These are phyloP conservation scores for Sparidentex hasta DNA, from an alignment of 2,797 vertebrate species.

Conservation along the genomic window DNA sequence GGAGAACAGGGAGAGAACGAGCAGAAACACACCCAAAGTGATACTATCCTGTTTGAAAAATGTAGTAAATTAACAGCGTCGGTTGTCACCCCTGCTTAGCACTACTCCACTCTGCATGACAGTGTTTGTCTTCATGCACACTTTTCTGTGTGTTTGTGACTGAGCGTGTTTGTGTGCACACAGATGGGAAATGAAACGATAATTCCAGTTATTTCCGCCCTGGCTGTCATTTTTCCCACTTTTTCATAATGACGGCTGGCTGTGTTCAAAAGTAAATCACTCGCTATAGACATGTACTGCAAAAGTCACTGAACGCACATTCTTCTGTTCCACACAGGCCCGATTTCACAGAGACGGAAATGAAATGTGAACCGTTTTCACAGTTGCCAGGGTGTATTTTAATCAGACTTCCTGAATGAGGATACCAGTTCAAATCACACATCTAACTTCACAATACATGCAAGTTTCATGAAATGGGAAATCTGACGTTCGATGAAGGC, in stretches of 20 bases:
- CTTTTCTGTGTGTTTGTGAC: slow-evolving; percentile 35
- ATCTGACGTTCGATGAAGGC: not conserved
- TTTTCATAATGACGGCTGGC: slow-evolving; percentile 49
- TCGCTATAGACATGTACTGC: slow-evolving; percentile 40
- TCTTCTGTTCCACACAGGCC: slow-evolving; percentile 15
- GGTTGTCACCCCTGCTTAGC: slow-evolving; percentile 29
- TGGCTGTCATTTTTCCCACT: slow-evolving; percentile 61
- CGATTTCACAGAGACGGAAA: slow-evolving; percentile 27
- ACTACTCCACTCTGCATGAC: slow-evolving; percentile 42
- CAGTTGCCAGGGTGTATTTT: slow-evolving; percentile 8
- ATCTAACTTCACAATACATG: not conserved
- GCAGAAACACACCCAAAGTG: not conserved
- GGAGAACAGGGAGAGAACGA: not conserved
- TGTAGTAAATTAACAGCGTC: slow-evolving; percentile 44
- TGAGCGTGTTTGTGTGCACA: slow-evolving; percentile 37
- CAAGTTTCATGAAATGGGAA: slow-evolving; percentile 13
- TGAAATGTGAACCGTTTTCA: slow-evolving; percentile 8
- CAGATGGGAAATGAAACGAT: slow-evolving; percentile 68
- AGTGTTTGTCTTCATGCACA: slow-evolving; percentile 49
- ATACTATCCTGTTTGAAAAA: slow-evolving; percentile 7
- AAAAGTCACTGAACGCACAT: slow-evolving; percentile 24
- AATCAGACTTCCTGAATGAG: slow-evolving; percentile 14
- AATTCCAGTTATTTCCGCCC: slow-evolving; percentile 71
- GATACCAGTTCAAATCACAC: slow-evolving; percentile 4
- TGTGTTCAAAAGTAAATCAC: slow-evolving; percentile 53